These are phyloP conservation scores for Sarcophaga peregrina DNA, from an alignment of 1,140 invertebrate species.

Conservation along the genomic window DNA sequence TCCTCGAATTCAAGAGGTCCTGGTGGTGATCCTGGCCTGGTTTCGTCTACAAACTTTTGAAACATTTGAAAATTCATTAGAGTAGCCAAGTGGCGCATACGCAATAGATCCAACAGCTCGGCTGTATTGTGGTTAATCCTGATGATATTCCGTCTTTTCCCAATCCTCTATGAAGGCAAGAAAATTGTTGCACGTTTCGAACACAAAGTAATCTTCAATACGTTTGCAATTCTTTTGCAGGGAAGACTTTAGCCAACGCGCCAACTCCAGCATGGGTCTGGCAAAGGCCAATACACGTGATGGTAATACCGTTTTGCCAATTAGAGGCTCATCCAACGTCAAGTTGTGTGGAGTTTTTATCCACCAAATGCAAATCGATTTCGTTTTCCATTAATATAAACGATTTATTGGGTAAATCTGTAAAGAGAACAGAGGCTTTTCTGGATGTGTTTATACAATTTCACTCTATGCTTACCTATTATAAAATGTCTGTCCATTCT, in stretches of 20 bases:
- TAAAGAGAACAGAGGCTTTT: not conserved
- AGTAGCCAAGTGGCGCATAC: conserved; percentile 55
- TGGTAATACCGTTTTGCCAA: conserved; percentile 56
- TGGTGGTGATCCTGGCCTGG: not conserved
- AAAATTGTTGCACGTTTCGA: conserved; percentile 60
- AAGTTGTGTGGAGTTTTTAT: conserved; percentile 51
- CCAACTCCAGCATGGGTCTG: conserved; percentile 55
- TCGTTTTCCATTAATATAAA: conserved; percentile 63
- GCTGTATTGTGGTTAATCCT: conserved; percentile 48
- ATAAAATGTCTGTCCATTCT: conserved; percentile 56
- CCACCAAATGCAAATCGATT: conserved; percentile 53
- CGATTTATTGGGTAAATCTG: conserved; percentile 58
- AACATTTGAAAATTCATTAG: conserved; percentile 63
- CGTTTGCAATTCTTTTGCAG: conserved; percentile 60
- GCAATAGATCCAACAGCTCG: conserved; percentile 53
- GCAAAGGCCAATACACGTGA: conserved; percentile 58
- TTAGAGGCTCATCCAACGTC: conserved; percentile 54
- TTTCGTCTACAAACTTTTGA: conserved; percentile 51
- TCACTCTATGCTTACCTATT: conserved; percentile 49
- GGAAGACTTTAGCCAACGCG: conserved; percentile 59
- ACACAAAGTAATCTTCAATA: conserved; percentile 53
- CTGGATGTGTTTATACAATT: not conserved
- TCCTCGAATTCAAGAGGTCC: conserved; percentile 17
- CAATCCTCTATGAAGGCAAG: conserved; percentile 63
- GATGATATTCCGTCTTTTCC: conserved; percentile 54